A percentile compares a stretch with the other conserved stretches of the same genome.
Conservation (phyloP, 2,888 invertebrate species). For the Apamea epomidion region DNA sequence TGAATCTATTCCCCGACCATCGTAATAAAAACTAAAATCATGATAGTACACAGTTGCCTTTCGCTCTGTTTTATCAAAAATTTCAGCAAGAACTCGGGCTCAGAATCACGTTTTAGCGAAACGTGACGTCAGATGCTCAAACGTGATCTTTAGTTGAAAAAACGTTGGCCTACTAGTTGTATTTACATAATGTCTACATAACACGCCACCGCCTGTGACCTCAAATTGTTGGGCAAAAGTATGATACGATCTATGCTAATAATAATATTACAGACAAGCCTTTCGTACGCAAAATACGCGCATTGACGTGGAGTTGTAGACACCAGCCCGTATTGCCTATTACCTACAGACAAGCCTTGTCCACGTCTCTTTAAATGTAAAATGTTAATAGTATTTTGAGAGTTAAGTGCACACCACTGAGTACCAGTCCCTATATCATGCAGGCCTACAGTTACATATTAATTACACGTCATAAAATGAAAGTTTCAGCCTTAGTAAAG, state of each 20-base stretch:
- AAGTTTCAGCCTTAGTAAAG: too few species aligned
- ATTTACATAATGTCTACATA: conserved; percentile 37
- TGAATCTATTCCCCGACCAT: background rate
- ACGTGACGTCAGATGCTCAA: conserved; percentile 20
- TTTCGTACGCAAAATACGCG: background rate
- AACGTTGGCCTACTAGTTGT: conserved; percentile 2
- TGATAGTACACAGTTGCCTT: background rate
- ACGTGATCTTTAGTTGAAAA: conserved; percentile 8
- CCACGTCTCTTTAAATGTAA: too few species aligned
- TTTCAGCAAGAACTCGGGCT: background rate
- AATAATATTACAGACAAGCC: background rate
- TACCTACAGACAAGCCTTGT: too few species aligned
- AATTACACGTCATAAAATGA: too few species aligned
- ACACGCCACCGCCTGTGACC: conserved; percentile 3
- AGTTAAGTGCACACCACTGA: too few species aligned
- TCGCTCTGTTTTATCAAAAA: background rate
- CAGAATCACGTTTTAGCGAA: conserved; percentile 16
- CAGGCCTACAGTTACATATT: too few species aligned
- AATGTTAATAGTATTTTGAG: too few species aligned
- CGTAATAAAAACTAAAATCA: background rate
- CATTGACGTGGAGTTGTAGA: too few species aligned
- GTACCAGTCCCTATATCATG: too few species aligned
- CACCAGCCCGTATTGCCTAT: too few species aligned
- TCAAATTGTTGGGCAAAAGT: conserved; percentile 1
- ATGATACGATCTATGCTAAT: background rate